Evolutionary conservation across 2,888 invertebrate genomes (phyloP).

Genomic region (Charanyca ferruginea): DNA sequence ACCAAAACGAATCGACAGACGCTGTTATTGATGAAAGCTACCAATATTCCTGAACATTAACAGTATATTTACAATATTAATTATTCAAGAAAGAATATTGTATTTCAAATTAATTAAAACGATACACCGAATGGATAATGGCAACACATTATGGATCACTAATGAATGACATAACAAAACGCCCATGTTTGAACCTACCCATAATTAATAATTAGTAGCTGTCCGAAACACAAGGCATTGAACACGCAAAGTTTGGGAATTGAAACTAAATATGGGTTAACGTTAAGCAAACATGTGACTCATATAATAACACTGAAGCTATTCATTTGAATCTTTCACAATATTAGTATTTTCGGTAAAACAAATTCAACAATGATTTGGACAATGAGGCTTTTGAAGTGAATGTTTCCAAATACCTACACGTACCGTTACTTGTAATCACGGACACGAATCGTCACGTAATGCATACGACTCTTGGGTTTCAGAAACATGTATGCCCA

Average conservation of each 20-base stretch:
- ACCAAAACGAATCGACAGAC: constrained; percentile 10
- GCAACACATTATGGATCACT: constrained; percentile 4
- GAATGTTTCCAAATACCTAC: constrained; percentile 23
- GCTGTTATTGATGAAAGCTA: background rate
- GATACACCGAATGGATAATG: constrained; percentile 3
- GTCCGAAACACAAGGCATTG: constrained; percentile 38
- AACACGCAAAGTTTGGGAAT: constrained; percentile 42
- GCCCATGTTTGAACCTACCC: constrained; percentile 28
- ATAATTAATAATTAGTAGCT: constrained; percentile 27
- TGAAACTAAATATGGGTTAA: constrained; percentile 48
- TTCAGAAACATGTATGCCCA: constrained; percentile 18
- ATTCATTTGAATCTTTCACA: constrained; percentile 19
- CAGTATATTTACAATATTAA: too few relatives aligned
- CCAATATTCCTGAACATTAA: background rate
- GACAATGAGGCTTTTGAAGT: constrained; percentile 33
- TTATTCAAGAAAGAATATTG: background rate
- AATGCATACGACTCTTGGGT: constrained; percentile 18
- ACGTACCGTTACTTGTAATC: constrained; percentile 34
- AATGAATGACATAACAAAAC: constrained; percentile 15
- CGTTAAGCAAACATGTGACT: constrained; percentile 42
- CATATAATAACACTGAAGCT: constrained; percentile 34
- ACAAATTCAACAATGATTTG: constrained; percentile 15
- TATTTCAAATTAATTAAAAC: background rate
- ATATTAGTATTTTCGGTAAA: constrained; percentile 28
- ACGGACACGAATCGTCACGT: constrained; percentile 37